These are phyloP conservation scores for Sternarchorhynchus goeldii DNA, from an alignment of 2,797 vertebrate species.

Conservation along the genomic window DNA sequence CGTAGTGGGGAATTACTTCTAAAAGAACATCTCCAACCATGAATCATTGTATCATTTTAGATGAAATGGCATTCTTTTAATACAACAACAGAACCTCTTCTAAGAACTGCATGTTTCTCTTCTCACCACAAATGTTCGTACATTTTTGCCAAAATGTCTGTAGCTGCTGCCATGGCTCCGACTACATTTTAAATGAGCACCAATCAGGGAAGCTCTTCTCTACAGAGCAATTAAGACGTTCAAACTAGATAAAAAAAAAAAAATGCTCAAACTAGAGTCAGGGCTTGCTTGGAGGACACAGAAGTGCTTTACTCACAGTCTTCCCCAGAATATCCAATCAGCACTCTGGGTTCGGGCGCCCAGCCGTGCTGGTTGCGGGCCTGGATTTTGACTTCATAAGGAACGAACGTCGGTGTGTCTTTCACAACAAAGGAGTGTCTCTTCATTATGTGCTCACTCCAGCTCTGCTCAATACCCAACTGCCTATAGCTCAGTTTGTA, in stretches of 20 bases:
- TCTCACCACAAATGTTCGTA: slow-evolving; percentile 11
- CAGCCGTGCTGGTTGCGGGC: slow-evolving; percentile 84
- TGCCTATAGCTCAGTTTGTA: slow-evolving; percentile 91
- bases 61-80: background rate
- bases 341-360: slow-evolving; percentile 83
- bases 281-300: background rate
- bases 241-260: too few relatives aligned
- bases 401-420: slow-evolving; percentile 87
- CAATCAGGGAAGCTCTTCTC: background rate
- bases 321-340: slow-evolving; percentile 90
- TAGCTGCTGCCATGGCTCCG: background rate
- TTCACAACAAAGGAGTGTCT: slow-evolving; percentile 80
- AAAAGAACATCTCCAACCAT: slow-evolving; percentile 31
- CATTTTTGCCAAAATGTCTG: slow-evolving; percentile 6
- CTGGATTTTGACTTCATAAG: slow-evolving; percentile 91
- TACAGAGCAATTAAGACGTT: too few relatives aligned
- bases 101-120: background rate
- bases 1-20: slow-evolving; percentile 44
- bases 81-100: background rate
- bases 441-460: slow-evolving; percentile 83
- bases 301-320: slow-evolving; percentile 81
- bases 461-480: slow-evolving; percentile 73
- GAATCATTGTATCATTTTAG: background rate
- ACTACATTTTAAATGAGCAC: background rate
- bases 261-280: background rate